These are phyloP conservation scores for Agonopterix subpropinquella DNA, from an alignment of 2,888 invertebrate genomes.

Conservation along the genomic window DNA sequence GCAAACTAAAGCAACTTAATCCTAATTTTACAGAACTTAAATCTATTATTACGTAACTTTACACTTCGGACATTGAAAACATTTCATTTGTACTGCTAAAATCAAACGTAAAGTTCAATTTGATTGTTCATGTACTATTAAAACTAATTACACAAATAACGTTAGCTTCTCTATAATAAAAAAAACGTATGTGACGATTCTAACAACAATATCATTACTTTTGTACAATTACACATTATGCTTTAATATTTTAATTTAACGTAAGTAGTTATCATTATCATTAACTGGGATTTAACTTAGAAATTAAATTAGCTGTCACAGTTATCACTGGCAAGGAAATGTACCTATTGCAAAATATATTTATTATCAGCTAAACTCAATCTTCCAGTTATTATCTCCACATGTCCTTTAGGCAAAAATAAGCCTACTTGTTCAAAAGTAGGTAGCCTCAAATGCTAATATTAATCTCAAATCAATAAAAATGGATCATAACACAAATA, in stretches of 20 bases:
- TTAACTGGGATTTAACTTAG: conserved; percentile 13
- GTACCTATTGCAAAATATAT: conserved; percentile 4
- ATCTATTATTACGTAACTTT: background rate
- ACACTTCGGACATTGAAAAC: background rate
- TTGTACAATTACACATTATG: conserved; percentile 17
- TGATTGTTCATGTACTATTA: background rate
- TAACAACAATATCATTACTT: conserved; percentile 9
- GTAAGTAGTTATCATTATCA: background rate
- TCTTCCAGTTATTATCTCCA: background rate
- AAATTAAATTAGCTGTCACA: conserved; percentile 27
- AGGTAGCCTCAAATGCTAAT: conserved; percentile 4
- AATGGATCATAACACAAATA: background rate
- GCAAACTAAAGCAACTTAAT: too few relatives aligned
- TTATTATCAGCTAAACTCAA: background rate
- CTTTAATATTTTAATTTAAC: conserved; percentile 7
- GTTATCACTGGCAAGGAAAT: conserved; percentile 44
- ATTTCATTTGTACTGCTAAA: conserved; percentile 3
- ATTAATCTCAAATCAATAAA: conserved; percentile 2
- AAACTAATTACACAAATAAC: background rate
- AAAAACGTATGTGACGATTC: conserved; percentile 3
- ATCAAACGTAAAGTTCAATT: background rate
- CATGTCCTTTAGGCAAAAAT: background rate
- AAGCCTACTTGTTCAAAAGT: background rate
- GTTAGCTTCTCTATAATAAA: background rate
- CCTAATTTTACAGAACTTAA: background rate